Percentiles rank a stretch among this genome's conserved stretches.
These are phyloP conservation scores for Cremastinae sp. DNA, from an alignment of 2,888 invertebrate genomes.

Conservation along the genomic window DNA sequence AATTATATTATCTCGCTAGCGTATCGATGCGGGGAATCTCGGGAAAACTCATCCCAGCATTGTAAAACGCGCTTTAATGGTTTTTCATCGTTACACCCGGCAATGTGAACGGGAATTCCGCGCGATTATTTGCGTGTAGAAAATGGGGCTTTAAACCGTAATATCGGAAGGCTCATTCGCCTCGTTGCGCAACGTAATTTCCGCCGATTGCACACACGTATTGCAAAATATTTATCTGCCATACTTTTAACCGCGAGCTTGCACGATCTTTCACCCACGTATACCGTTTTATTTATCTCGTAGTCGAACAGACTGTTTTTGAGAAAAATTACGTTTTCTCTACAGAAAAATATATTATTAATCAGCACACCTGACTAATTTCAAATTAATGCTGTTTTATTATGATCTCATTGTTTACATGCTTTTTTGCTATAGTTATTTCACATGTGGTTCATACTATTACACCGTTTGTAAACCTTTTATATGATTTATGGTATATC, in stretches of 20 bases:
- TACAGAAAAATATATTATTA: too few species aligned
- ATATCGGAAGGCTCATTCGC: constrained; percentile 16
- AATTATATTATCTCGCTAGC: not conserved
- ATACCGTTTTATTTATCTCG: not conserved
- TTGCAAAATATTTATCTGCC: constrained; percentile 52
- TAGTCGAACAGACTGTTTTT: too few species aligned
- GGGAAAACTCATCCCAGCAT: not conserved
- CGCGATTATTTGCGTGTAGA: constrained; percentile 1
- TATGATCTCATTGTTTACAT: too few species aligned
- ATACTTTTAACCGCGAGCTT: constrained; percentile 30
- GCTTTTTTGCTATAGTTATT: too few species aligned
- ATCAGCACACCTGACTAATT: too few species aligned
- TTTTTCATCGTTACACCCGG: not conserved
- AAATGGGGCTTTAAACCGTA: constrained; percentile 21
- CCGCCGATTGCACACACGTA: constrained; percentile 58
- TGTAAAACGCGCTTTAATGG: not conserved
- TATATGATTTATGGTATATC: too few species aligned
- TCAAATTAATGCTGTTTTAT: too few species aligned
- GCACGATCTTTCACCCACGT: constrained; percentile 21
- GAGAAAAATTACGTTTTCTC: too few species aligned
- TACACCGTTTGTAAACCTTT: too few species aligned
- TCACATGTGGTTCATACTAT: too few species aligned
- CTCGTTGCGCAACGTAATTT: constrained; percentile 63
- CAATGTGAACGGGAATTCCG: not conserved
- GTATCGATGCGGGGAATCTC: not conserved